phyloP scores from a whole-genome alignment of 2,797 vertebrate genomes.

The Rousettus madagascariensis region DNA sequence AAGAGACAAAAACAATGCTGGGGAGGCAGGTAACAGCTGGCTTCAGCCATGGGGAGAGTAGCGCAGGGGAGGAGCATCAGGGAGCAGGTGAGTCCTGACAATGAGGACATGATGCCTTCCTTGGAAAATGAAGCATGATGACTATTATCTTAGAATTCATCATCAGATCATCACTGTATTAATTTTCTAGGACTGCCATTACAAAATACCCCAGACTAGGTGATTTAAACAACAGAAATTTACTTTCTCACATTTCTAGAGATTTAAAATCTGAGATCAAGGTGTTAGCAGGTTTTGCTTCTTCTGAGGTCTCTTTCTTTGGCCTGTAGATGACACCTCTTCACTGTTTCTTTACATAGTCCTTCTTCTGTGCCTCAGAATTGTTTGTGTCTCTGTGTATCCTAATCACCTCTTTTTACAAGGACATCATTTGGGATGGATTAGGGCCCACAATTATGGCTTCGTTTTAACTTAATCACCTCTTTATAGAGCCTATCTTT shows the following conservation, averaged over 20 bases:
- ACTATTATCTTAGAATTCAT: neutral
- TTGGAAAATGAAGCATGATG: neutral
- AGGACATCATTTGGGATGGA: neutral
- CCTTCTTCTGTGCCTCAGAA: neutral
- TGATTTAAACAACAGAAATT: neutral
- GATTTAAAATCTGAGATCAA: neutral
- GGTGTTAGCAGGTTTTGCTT: neutral
- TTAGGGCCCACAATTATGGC: neutral
- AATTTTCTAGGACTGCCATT: neutral
- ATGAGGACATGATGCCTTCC: neutral
- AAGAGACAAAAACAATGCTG: neutral
- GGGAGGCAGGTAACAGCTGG: no score
- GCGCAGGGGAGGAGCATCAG: neutral
- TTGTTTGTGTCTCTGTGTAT: neutral
- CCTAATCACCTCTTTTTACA: neutral
- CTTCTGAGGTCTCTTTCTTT: neutral
- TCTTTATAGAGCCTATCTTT: neutral
- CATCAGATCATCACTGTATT: neutral
- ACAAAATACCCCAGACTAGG: neutral
- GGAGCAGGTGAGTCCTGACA: neutral
- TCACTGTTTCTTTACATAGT: neutral
- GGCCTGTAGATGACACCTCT: neutral
- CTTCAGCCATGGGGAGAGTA: no score
- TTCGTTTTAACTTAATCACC: neutral
- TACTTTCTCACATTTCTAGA: neutral